A percentile compares a stretch with the other conserved stretches of the same genome.
Evolutionary conservation across 2,797 vertebrate genomes (phyloP).

Genomic region (Mormyrus proboscirostris): DNA sequence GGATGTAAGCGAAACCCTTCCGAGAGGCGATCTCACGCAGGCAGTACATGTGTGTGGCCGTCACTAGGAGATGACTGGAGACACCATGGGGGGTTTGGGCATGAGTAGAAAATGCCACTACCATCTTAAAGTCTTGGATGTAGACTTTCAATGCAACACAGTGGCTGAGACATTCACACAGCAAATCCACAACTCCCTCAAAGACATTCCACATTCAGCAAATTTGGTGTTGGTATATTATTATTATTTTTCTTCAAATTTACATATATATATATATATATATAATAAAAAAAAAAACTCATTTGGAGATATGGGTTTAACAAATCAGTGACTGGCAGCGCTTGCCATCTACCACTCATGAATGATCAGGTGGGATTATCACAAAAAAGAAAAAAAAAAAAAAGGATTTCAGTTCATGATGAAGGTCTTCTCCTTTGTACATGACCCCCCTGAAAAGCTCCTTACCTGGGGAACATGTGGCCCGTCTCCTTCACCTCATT

Average conservation of each 20-base stretch:
- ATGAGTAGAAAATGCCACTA: neutral
- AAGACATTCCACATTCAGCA: neutral
- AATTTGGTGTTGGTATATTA: neutral
- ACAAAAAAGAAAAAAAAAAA: neutral
- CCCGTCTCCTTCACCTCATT: slow-evolving; percentile 96
- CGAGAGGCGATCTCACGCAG: slow-evolving; percentile 88
- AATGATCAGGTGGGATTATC: neutral
- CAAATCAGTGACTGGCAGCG: neutral
- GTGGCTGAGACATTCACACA: neutral
- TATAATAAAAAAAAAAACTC: neutral
- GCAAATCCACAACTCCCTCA: neutral
- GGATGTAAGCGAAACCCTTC: slow-evolving; percentile 94
- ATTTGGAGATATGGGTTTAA: neutral
- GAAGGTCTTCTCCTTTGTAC: neutral
- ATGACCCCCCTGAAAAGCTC: neutral
- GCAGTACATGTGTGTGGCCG: slow-evolving; percentile 96
- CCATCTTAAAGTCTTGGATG: neutral
- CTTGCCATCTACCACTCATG: neutral
- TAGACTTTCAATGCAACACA: neutral
- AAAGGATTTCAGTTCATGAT: neutral
- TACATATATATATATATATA: neutral
- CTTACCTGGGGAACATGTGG: slow-evolving; percentile 95
- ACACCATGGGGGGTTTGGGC: neutral
- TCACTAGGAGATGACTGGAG: slow-evolving; percentile 83
- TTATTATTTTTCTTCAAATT: no score